phyloP scores from a whole-genome alignment of 2,888 invertebrate species.

The Euclidia mi region DNA sequence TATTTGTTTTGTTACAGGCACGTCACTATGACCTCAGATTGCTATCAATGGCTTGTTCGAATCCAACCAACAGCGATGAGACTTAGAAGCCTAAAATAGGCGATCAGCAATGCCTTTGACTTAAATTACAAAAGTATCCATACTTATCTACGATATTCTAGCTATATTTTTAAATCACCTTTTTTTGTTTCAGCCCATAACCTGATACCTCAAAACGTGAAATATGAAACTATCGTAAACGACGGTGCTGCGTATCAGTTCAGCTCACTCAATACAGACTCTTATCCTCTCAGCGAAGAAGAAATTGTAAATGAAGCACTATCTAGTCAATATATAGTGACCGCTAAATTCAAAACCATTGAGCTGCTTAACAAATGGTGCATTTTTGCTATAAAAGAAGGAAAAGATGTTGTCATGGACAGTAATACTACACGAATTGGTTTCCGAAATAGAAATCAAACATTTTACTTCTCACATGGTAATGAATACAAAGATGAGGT shows the following conservation, averaged over 20 bases:
- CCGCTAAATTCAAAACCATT: conserved; percentile 63
- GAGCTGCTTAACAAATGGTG: conserved; percentile 50
- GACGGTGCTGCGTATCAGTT: conserved; percentile 5
- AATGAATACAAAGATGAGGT: conserved; percentile 35
- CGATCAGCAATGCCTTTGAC: too few species aligned
- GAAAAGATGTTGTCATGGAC: conserved; percentile 48
- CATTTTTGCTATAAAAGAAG: conserved; percentile 69
- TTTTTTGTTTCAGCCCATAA: conserved; percentile 16
- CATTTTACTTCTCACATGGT: conserved; percentile 15
- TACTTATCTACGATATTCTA: too few species aligned
- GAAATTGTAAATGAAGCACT: conserved; percentile 34
- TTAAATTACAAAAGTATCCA: too few species aligned
- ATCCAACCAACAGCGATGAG: too few species aligned
- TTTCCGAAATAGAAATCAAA: conserved; percentile 19
- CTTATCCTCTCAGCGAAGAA: not conserved
- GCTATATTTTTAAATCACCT: not conserved
- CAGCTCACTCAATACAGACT: not conserved
- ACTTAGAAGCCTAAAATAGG: too few species aligned
- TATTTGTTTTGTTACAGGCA: too few species aligned
- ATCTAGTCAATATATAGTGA: conserved; percentile 66
- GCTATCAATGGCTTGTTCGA: too few species aligned
- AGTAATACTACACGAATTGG: conserved; percentile 38
- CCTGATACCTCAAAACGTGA: not conserved
- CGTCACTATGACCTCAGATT: too few species aligned
- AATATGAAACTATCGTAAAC: too few species aligned